Evolutionary conservation across 2,113 vertebrate genomes (phyloP).

Genomic region (Gallinago jamesoni): DNA sequence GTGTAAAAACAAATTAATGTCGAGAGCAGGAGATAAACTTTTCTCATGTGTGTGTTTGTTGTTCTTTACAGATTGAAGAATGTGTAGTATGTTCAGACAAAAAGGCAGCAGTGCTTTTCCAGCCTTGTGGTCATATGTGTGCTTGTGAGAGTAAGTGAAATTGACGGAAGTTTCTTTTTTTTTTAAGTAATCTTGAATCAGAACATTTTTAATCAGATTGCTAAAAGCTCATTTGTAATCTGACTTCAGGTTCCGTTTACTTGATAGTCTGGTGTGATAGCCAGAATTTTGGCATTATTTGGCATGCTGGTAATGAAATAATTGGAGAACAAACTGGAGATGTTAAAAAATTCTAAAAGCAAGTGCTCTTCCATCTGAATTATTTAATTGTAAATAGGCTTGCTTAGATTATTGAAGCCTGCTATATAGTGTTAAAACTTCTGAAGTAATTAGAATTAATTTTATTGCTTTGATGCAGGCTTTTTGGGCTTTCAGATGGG

Average conservation of each 20-base stretch:
- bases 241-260: neutral
- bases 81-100: conserved; percentile 99
- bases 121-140: conserved; percentile 99
- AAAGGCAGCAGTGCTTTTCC: conserved; percentile 97
- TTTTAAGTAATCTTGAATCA: neutral
- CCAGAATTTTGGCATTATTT: neutral
- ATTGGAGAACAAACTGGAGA: neutral
- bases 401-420: neutral
- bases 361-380: neutral
- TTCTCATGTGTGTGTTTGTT: neutral
- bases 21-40: neutral
- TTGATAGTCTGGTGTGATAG: neutral
- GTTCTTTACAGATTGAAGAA: conserved; percentile 89
- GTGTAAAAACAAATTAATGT: neutral
- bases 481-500: neutral
- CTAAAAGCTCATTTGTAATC: neutral
- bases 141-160: conserved; percentile 97
- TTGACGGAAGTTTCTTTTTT: neutral
- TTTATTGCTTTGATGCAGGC: neutral
- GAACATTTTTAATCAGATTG: neutral
- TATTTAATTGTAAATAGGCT: neutral
- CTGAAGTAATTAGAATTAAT: neutral
- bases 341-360: neutral
- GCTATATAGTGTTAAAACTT: neutral
- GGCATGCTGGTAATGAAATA: neutral